These are phyloP conservation scores for Premnoplex brunnescens DNA, from an alignment of 2,797 vertebrate genomes.

Conservation along the genomic window DNA sequence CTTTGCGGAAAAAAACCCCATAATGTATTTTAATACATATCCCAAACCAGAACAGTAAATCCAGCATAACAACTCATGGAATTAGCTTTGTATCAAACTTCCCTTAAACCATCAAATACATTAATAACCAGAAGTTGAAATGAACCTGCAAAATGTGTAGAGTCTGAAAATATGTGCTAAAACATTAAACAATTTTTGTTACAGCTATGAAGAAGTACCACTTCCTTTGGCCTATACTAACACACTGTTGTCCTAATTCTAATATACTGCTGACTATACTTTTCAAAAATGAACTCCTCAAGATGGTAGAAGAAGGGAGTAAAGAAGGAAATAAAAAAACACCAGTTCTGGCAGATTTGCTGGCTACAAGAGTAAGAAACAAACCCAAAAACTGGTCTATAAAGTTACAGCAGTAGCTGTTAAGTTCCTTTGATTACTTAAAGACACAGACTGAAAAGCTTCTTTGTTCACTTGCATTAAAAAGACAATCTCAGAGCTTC, in stretches of 20 bases:
- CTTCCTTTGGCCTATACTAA: not conserved
- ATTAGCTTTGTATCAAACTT: not conserved
- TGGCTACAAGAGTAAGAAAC: not conserved
- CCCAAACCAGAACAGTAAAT: not conserved
- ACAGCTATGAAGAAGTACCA: not conserved
- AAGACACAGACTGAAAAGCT: not conserved
- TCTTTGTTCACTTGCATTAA: not conserved
- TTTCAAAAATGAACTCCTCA: not conserved
- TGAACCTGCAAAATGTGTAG: not conserved
- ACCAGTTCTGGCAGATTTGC: not conserved
- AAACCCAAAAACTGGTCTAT: not conserved
- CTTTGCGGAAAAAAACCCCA: fast-evolving
- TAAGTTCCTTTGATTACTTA: not conserved
- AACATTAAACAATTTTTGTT: not conserved
- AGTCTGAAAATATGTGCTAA: not conserved
- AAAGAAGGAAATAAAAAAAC: not conserved
- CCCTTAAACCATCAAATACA: not conserved
- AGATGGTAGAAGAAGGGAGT: not conserved
- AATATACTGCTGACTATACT: not conserved
- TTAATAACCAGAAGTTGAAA: not conserved
- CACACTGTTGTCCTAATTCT: not conserved
- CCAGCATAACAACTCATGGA: not conserved
- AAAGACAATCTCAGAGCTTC: not conserved
- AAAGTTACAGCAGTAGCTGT: not conserved
- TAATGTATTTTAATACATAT: not conserved